Base-by-base conservation (phyloP, 2,797 vertebrate genomes). In the Emys orbicularis region DNA sequence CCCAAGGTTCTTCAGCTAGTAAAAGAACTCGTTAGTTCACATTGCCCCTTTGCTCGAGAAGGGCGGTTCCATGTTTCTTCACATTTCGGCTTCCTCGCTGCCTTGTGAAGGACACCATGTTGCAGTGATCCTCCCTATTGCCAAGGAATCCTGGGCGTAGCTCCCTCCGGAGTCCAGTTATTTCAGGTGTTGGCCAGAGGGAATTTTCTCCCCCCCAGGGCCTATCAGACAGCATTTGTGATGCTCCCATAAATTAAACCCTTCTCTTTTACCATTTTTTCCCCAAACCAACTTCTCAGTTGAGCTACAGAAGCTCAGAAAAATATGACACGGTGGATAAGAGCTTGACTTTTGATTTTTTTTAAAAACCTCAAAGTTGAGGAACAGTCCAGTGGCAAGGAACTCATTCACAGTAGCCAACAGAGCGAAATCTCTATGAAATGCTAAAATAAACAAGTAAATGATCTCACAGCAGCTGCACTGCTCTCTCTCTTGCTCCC, bases 251-350 rank as follows among this genome's bases (percentile, higher is more conserved):
- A 95, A 68, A 87, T 49, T 2, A 77, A 49, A 7, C 87, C 59
- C 52, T 94, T 81, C 5, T 56, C 76, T 91, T 94, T 90, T 79
- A 54, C 12, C 37, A 7, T 8, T 65, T 91, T 23, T 86, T 93
- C 84, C 90, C 44, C 91, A 87, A 82, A 10, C 0, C 3, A 89
- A 87, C 31, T 81, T 83, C 49, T 37, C 53, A 83, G 41, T 50
- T 83, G 18, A 11, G 18, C 50, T 82, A 47, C 49, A 87, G 86
- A 90, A 44, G 34, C 15, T 50, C 9, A 44, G n/a, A 2, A 79
- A 83, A 90, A 84, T 4, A 19, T 29, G 27, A 74, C 15, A 9
- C 0, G 0, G 0, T n/a, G 1, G 79, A 25, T 41, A 92, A 87
- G 31, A 41, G 5, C 21, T 31, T 47, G 8, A 25, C 19, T 47